Conservation (phyloP, 1,140 invertebrate species). For the Danaus plexippus region DNA sequence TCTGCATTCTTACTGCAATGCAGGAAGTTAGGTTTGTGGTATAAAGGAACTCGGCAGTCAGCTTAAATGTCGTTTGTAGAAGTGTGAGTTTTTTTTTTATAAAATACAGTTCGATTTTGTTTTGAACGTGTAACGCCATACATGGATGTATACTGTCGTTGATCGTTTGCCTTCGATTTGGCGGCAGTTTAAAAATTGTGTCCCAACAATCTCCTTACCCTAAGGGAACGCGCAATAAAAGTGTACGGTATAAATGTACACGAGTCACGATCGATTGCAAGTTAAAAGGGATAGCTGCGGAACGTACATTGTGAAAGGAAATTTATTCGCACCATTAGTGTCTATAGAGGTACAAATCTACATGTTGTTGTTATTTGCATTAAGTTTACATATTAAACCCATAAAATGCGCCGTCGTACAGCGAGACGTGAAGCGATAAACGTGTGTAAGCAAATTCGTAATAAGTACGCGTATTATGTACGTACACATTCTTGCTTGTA, state of each 20-base stretch:
- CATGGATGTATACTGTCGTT: no score
- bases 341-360: slow-evolving; percentile 28
- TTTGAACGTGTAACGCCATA: no score
- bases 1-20: slow-evolving; percentile 19
- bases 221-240: slow-evolving; percentile 11
- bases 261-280: slow-evolving; percentile 21
- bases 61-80: no score
- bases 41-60: background rate
- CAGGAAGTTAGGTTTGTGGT: slow-evolving; percentile 16
- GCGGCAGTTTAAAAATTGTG: no score
- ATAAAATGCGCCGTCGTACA: slow-evolving; percentile 47
- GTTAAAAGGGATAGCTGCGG: slow-evolving; percentile 22
- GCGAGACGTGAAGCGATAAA: slow-evolving; percentile 27
- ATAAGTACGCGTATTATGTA: slow-evolving; percentile 8
- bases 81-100: no score
- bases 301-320: slow-evolving; percentile 24
- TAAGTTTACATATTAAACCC: slow-evolving; percentile 57
- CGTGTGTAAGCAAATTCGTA: slow-evolving; percentile 24
- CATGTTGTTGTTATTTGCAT: slow-evolving; percentile 46
- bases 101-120: no score
- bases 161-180: no score
- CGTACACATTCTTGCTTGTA: slow-evolving; percentile 2
- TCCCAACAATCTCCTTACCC: slow-evolving; percentile 1
- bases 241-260: slow-evolving; percentile 13
- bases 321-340: slow-evolving; percentile 35